A percentile compares a stretch with the other conserved stretches of the same genome.
Conservation (phyloP, 2,888 invertebrate species). For the Phalera bucephala region DNA sequence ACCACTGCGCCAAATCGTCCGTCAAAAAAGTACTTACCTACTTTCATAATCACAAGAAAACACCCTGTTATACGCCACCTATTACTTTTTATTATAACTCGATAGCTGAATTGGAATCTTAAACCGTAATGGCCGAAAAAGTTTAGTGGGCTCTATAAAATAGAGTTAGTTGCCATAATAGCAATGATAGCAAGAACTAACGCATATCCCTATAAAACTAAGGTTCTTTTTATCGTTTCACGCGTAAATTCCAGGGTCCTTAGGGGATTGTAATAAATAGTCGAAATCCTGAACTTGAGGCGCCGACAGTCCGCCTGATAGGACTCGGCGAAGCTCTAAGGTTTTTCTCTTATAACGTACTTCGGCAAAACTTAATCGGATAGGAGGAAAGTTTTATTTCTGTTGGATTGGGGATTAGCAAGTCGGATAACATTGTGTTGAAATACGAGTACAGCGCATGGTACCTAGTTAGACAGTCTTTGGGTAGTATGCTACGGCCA, state of each 20-base stretch:
- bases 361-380: constrained; percentile 21
- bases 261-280: constrained; percentile 76
- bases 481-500: no score
- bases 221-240: constrained; percentile 61
- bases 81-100: constrained; percentile 11
- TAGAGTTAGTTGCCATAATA: constrained; percentile 32
- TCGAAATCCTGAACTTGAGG: constrained; percentile 75
- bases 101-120: constrained; percentile 25
- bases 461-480: no score
- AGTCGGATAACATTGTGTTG: neutral
- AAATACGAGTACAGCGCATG: neutral
- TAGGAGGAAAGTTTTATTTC: constrained; percentile 19
- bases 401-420: constrained; percentile 11
- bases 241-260: constrained; percentile 73
- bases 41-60: constrained; percentile 9
- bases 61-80: constrained; percentile 7
- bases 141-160: constrained; percentile 28
- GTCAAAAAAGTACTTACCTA: no score
- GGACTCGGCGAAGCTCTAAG: constrained; percentile 41
- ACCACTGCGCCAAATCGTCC: no score
- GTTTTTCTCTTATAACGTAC: constrained; percentile 16
- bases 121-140: constrained; percentile 24
- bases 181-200: constrained; percentile 29
- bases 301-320: constrained; percentile 69
- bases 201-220: constrained; percentile 38